A percentile compares a stretch with the other conserved stretches of the same genome.
These are phyloP conservation scores for Notospermus geniculatus DNA, from an alignment of 1,140 invertebrate genomes.

Conservation along the genomic window DNA sequence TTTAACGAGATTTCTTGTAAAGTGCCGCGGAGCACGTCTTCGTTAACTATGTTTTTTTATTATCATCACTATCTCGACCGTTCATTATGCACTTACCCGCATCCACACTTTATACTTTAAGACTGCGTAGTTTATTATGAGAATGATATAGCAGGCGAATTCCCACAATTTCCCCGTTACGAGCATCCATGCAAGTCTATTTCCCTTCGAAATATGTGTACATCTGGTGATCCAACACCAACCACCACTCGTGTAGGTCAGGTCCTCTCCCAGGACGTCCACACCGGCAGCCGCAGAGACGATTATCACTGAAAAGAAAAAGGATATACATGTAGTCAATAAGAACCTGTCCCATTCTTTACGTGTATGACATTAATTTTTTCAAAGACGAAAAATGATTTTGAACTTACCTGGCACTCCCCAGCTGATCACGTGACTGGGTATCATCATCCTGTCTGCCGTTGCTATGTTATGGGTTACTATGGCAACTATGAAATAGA, in stretches of 20 bases:
- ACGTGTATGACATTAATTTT: no score
- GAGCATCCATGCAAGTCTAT: background rate
- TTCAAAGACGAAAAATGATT: no score
- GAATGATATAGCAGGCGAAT: background rate
- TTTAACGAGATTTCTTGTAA: no score
- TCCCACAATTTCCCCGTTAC: constrained; percentile 6
- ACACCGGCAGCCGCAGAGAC: background rate
- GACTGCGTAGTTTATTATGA: background rate
- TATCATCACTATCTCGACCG: no score
- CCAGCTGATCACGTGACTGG: constrained; percentile 4
- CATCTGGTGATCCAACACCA: constrained; percentile 6
- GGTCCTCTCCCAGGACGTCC: background rate
- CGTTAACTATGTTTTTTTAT: no score
- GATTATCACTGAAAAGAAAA: constrained; percentile 7
- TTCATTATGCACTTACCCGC: background rate
- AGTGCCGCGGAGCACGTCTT: no score
- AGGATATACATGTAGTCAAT: no score
- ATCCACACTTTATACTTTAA: background rate
- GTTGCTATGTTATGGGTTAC: background rate
- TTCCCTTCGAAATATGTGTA: background rate
- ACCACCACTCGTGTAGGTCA: background rate
- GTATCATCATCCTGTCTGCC: background rate
- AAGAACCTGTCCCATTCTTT: no score
- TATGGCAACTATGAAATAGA: constrained; percentile 2
- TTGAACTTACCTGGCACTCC: constrained; percentile 2